Evolutionary conservation across 2,113 vertebrate species (phyloP).

Genomic region (Nothocercus julius): DNA sequence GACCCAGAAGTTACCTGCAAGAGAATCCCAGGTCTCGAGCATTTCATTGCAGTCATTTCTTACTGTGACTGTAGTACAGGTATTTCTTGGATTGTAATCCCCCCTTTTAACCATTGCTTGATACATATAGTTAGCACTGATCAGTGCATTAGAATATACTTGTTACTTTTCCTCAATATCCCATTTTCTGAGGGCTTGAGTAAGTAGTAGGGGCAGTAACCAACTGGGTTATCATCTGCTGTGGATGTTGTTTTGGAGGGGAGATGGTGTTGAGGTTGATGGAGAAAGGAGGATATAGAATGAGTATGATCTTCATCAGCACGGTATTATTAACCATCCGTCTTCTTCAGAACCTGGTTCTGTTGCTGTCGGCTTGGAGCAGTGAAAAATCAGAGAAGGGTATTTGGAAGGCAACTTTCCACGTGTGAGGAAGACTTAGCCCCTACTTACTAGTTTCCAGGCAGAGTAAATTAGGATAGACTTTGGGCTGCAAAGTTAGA

Average conservation of each 20-base stretch:
- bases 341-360: background rate
- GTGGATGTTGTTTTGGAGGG: background rate
- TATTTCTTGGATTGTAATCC: background rate
- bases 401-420: background rate
- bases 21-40: background rate
- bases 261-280: background rate
- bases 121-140: background rate
- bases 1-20: background rate
- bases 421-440: rapidly evolving
- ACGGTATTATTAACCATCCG: background rate
- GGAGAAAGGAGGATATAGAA: background rate
- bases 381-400: background rate
- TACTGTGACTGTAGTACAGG: background rate
- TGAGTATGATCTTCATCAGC: background rate
- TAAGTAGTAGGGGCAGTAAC: background rate
- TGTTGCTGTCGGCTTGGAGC: background rate
- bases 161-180: background rate
- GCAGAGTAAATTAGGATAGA: background rate
- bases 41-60: background rate
- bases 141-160: background rate
- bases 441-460: background rate
- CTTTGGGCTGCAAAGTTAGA: background rate
- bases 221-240: background rate
- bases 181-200: background rate
- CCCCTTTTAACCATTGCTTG: background rate